Evolutionary conservation across 2,888 invertebrate species (phyloP).

Genomic region (Meliscaeva auricollis): DNA sequence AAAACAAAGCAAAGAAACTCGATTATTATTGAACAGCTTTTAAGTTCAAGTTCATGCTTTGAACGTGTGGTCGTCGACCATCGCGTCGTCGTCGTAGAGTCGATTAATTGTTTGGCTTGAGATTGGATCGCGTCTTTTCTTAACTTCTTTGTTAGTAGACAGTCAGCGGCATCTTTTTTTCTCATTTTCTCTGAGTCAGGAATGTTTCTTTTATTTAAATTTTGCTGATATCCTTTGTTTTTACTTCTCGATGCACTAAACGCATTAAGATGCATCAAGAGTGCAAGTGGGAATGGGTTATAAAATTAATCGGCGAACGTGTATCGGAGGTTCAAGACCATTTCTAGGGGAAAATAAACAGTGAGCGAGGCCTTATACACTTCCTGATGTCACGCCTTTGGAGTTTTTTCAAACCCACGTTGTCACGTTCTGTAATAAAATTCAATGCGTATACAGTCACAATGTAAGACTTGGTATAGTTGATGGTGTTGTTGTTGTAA

Average conservation of each 20-base stretch:
- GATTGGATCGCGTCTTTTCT: neutral
- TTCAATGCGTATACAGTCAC: neutral
- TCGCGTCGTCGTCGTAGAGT: neutral
- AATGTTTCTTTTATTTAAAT: neutral
- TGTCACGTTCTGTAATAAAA: conserved; percentile 48
- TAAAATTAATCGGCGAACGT: conserved; percentile 19
- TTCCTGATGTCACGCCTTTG: conserved; percentile 51
- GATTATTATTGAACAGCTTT: conserved; percentile 49
- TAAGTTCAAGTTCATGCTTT: conserved; percentile 73
- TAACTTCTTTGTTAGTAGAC: neutral
- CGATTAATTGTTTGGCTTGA: conserved; percentile 25
- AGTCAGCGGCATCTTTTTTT: neutral
- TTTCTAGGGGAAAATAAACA: conserved; percentile 23
- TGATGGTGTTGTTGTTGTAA: too few relatives aligned
- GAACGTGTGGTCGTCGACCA: conserved; percentile 4
- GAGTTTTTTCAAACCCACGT: neutral
- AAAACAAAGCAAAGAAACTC: conserved; percentile 34
- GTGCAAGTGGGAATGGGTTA: neutral
- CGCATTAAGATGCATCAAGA: conserved; percentile 4
- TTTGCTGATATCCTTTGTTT: conserved; percentile 20
- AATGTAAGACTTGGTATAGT: neutral
- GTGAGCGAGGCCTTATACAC: conserved; percentile 21
- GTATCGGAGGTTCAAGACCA: conserved; percentile 43
- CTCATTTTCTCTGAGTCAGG: neutral
- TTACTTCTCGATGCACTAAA: neutral